Conservation (phyloP, 2,113 vertebrate genomes). For the Theristicus caerulescens region DNA sequence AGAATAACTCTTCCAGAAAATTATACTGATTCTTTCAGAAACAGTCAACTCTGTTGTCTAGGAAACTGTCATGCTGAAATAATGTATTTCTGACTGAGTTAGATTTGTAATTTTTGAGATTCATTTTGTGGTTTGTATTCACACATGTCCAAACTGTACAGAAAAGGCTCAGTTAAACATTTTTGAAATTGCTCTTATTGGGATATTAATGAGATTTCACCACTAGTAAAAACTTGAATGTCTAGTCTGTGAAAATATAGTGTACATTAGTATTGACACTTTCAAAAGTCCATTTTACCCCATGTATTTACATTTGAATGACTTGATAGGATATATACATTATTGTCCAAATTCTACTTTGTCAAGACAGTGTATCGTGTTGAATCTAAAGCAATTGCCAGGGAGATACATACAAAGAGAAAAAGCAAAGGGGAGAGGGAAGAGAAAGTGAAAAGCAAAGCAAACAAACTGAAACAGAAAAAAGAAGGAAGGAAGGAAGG, state of each 20-base stretch:
- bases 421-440: background rate
- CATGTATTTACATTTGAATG: background rate
- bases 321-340: background rate
- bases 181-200: background rate
- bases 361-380: background rate
- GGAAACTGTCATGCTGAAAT: background rate
- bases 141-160: background rate
- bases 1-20: background rate
- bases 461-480: background rate
- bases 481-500: too few relatives aligned
- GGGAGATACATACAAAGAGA: background rate
- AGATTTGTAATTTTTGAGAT: background rate
- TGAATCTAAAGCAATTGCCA: background rate
- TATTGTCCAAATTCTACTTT: background rate
- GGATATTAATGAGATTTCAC: background rate
- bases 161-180: background rate
- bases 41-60: background rate
- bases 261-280: rapidly evolving
- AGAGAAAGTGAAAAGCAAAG: rapidly evolving
- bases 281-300: background rate
- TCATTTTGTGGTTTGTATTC: background rate
- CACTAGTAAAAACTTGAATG: background rate
- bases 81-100: background rate
- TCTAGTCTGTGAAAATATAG: background rate
- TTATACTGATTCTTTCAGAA: background rate